These are phyloP conservation scores for Polymixis lichenea DNA, from an alignment of 2,888 invertebrate species.

Conservation along the genomic window DNA sequence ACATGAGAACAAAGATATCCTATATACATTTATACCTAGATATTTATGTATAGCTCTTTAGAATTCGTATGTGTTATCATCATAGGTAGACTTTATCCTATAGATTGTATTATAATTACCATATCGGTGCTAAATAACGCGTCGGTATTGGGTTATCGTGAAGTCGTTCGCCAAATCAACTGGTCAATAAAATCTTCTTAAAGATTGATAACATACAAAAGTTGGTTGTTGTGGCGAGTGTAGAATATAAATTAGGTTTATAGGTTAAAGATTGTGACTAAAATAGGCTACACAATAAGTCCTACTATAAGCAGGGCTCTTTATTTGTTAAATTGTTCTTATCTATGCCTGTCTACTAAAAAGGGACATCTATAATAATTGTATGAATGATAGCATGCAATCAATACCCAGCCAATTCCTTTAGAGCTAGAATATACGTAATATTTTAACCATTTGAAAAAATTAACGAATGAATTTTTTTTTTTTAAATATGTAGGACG, in stretches of 20 bases:
- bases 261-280: not conserved
- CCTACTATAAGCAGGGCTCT: too few species aligned
- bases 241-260: slow-evolving; percentile 4
- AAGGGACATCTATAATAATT: not conserved
- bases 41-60: not conserved
- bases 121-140: slow-evolving; percentile 13
- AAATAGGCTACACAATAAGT: not conserved
- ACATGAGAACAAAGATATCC: not conserved
- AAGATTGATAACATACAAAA: slow-evolving; percentile 2
- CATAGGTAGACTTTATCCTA: slow-evolving; percentile 14
- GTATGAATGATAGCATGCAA: not conserved
- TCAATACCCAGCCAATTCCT: not conserved
- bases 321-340: slow-evolving; percentile 6
- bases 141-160: slow-evolving; percentile 35
- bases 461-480: too few species aligned
- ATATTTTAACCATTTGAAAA: not conserved
- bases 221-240: not conserved
- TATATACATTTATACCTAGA: not conserved
- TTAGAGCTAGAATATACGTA: not conserved
- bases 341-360: not conserved
- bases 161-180: slow-evolving; percentile 11
- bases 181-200: not conserved
- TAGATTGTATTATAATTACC: not conserved
- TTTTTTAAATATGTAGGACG: too few species aligned
- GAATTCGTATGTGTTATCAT: not conserved